Conservation (phyloP, 2,888 invertebrate genomes). For the Conomelus anceps region DNA sequence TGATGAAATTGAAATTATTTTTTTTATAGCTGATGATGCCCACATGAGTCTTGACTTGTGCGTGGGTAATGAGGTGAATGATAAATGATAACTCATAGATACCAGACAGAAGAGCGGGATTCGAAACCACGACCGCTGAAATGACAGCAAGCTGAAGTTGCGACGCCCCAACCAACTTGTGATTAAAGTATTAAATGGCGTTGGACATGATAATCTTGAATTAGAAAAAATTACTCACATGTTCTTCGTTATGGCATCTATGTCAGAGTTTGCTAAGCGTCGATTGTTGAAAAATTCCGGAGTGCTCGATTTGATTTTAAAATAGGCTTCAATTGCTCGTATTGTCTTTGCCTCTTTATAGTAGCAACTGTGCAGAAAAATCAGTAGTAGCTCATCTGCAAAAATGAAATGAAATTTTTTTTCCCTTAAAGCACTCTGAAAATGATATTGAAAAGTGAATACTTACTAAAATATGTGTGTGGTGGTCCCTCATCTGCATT, state of each 20-base stretch:
- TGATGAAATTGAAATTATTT: no score
- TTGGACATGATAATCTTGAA: background rate
- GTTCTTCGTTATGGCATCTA: slow-evolving; percentile 27
- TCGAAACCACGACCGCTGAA: no score
- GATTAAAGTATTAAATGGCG: background rate
- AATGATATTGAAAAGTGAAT: background rate
- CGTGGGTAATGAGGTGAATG: no score
- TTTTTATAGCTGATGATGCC: no score
- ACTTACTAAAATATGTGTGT: background rate
- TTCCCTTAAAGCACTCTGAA: no score
- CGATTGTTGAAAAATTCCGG: slow-evolving; percentile 29
- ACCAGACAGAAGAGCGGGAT: no score
- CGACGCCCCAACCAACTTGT: no score
- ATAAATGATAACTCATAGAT: no score
- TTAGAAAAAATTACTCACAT: slow-evolving; percentile 27
- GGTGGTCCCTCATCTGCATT: no score
- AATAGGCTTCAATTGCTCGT: slow-evolving; percentile 25
- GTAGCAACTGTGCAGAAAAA: slow-evolving; percentile 32
- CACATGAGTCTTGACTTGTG: no score
- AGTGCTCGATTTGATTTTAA: slow-evolving; percentile 19
- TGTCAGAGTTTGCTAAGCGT: slow-evolving; percentile 22
- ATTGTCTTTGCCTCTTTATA: slow-evolving; percentile 25
- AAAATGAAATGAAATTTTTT: background rate
- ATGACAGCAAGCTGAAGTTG: no score
- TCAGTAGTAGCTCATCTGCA: slow-evolving; percentile 32